These are phyloP conservation scores for Pachyrhynchus sulphureomaculatus DNA, from an alignment of 1,140 invertebrate genomes.

Conservation along the genomic window DNA sequence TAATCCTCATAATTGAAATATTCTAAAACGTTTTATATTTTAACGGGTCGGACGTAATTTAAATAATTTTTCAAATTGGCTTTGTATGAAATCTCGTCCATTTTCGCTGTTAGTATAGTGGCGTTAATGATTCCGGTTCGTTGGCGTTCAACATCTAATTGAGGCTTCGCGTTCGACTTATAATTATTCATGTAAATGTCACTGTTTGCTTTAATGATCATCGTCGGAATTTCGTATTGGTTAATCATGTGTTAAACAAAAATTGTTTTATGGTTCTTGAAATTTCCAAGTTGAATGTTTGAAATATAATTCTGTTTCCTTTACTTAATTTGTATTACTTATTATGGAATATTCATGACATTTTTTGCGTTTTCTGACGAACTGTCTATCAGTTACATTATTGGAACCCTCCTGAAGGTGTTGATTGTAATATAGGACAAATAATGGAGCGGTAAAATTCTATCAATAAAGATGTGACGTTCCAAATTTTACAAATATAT, in stretches of 20 bases:
- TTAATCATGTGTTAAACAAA: conserved; percentile 39
- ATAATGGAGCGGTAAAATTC: too few species aligned
- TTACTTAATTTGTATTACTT: too few species aligned
- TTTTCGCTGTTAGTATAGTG: conserved; percentile 39
- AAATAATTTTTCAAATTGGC: conserved; percentile 35
- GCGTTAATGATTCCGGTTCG: conserved; percentile 43
- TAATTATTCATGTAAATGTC: conserved; percentile 43
- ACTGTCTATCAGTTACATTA: too few species aligned
- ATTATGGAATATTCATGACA: too few species aligned
- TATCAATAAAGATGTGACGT: too few species aligned
- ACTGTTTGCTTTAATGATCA: conserved; percentile 36
- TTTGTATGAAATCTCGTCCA: conserved; percentile 29
- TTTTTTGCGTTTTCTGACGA: too few species aligned
- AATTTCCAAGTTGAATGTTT: neutral
- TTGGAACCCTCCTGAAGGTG: too few species aligned
- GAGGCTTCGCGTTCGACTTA: conserved; percentile 40
- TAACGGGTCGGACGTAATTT: conserved; percentile 23
- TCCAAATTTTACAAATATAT: too few species aligned
- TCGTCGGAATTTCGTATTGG: conserved; percentile 30
- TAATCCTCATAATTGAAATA: conserved; percentile 28
- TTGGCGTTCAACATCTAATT: conserved; percentile 42
- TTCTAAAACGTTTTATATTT: conserved; percentile 21
- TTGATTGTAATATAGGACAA: too few species aligned
- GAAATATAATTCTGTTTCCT: too few species aligned
- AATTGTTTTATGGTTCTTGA: conserved; percentile 7